Evolutionary conservation across 37 sponge, comb jelly and placozoan genomes (phyloP), one percentile per base, ranked within the genome.

Genomic region (Halichondria panicea): DNA sequence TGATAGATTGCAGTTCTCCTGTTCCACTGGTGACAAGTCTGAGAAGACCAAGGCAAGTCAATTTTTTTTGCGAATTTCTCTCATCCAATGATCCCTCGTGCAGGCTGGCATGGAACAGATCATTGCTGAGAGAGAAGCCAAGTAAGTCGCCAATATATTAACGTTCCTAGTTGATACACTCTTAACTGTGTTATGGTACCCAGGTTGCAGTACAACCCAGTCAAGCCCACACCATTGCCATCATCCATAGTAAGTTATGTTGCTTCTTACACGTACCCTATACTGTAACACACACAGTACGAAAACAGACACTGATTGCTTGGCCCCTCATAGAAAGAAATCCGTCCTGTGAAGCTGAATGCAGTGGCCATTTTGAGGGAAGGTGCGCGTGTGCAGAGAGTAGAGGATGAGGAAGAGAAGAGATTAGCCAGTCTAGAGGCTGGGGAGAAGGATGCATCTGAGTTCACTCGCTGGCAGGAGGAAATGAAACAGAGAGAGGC

Each of bases 351-450:
- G 34, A 98, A 98, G 74, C 63, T 93, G 63, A 98, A 92, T 79
- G 74, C 95, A n/a, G 94, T 96, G 9, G 87, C 96, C 57, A 95
- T 98, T 43, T 63, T 95, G 70, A 85, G 99, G 62, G 96, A 92
- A 67, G 99, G 96, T 30, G 89, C 94, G n/a, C 55, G 98, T 30
- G 74, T 92, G 34, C 85, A 83, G 41, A 86, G 73, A 55, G 74
- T 80, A 57, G 95, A 95, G 67, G 84, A 95, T 35, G 88, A 84
- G 39, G 70, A 89, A 46, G 59, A 86, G 60, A 87, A 85, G 74
- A 97, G 79, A 86, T 42, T 92, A 57, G 88, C 89, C 43, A 76
- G 70, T 28, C 73, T 95, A 45, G 91, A 91, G 78, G 89, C 93
- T n/a, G 95, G 96, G 4, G 65, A 80, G 55, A 85, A 60, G 30